Conservation (phyloP, 1,140 invertebrate genomes). For the Drosophila ohnishii region DNA sequence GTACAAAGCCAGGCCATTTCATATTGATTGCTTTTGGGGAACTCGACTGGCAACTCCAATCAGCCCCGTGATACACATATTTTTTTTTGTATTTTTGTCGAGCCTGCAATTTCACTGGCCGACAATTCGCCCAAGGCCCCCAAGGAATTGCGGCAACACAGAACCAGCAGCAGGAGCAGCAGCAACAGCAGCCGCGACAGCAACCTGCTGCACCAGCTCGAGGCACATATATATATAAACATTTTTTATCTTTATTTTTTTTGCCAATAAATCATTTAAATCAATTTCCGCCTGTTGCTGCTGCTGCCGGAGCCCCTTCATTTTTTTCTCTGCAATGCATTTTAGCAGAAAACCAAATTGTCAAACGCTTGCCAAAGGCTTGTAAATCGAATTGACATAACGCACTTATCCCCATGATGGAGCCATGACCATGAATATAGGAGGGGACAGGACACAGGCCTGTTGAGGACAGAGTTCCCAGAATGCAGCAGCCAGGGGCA, state of each 20-base stretch:
- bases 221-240: slow-evolving; percentile 32
- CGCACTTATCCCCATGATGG: slow-evolving; percentile 57
- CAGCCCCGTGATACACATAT: slow-evolving; percentile 47
- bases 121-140: slow-evolving; percentile 46
- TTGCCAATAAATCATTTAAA: slow-evolving; percentile 77
- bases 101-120: slow-evolving; percentile 51
- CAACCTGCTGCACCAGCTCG: slow-evolving; percentile 51
- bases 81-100: not conserved
- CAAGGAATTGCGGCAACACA: slow-evolving; percentile 55
- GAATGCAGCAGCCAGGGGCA: slow-evolving; percentile 20
- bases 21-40: slow-evolving; percentile 39
- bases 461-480: slow-evolving; percentile 28
- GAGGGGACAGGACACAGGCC: not conserved
- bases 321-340: slow-evolving; percentile 44
- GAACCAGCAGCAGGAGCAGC: slow-evolving; percentile 26
- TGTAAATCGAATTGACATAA: slow-evolving; percentile 79
- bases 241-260: slow-evolving; percentile 26
- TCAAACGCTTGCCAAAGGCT: slow-evolving; percentile 74
- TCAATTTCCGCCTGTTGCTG: slow-evolving; percentile 77
- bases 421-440: slow-evolving; percentile 29
- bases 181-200: slow-evolving; percentile 13
- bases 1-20: slow-evolving; percentile 17
- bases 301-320: not conserved
- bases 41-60: slow-evolving; percentile 35
- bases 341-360: slow-evolving; percentile 62